phyloP scores from a whole-genome alignment of 2,113 vertebrate genomes.

The Phalacrocorax carbo region DNA sequence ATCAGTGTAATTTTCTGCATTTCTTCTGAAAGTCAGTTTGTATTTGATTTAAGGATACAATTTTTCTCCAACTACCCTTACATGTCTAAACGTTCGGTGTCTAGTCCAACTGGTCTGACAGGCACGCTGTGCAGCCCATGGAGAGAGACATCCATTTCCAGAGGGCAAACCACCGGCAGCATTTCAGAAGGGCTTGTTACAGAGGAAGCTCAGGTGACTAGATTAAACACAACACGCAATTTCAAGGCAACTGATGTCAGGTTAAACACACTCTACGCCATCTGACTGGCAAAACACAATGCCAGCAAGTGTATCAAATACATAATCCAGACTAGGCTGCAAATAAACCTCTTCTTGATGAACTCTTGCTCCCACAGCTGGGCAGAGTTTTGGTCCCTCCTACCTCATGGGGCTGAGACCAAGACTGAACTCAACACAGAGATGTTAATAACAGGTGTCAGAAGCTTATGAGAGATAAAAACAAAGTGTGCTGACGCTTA shows the following conservation, averaged over 20 bases:
- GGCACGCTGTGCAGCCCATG: accelerated
- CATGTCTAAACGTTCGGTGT: neutral
- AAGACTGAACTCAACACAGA: neutral
- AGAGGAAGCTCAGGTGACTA: neutral
- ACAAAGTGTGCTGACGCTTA: neutral
- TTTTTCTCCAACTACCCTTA: neutral
- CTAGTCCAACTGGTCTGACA: neutral
- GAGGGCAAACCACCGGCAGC: neutral
- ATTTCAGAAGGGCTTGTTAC: neutral
- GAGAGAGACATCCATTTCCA: neutral
- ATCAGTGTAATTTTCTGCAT: neutral
- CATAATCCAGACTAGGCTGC: neutral
- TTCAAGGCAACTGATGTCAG: neutral
- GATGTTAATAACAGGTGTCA: neutral
- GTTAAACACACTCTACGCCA: accelerated
- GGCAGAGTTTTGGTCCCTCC: neutral
- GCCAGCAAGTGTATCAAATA: neutral
- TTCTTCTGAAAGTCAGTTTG: neutral
- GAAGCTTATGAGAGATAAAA: neutral
- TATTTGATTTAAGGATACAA: neutral
- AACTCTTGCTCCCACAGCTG: neutral
- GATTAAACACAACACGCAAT: neutral
- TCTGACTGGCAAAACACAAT: neutral
- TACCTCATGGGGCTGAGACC: neutral
- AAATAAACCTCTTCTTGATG: neutral